Evolutionary conservation across 2,797 vertebrate species (phyloP).

Genomic region (Salmo trutta): DNA sequence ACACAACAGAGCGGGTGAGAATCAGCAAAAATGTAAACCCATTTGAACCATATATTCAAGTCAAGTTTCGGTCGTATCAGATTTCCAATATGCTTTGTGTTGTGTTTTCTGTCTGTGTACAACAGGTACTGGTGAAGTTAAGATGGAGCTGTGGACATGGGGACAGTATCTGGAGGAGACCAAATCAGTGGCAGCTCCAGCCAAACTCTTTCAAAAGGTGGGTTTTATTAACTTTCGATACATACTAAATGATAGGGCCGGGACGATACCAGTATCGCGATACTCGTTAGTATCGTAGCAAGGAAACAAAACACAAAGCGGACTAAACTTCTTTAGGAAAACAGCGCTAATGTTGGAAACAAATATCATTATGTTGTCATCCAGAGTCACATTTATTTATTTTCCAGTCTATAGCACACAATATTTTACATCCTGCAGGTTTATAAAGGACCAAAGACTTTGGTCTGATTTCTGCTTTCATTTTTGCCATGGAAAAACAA

Average conservation of each 20-base stretch:
- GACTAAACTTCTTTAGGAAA: too few species aligned
- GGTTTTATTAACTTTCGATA: not conserved
- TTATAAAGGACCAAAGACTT: too few species aligned
- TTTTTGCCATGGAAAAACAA: too few species aligned
- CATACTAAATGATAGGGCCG: not conserved
- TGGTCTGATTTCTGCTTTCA: not conserved
- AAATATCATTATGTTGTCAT: too few species aligned
- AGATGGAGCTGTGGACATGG: conserved; percentile 93
- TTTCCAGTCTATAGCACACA: too few species aligned
- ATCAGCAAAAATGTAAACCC: not conserved
- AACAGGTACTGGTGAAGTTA: conserved; percentile 68
- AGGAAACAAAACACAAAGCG: too few species aligned
- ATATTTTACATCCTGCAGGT: too few species aligned
- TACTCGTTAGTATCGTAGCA: too few species aligned
- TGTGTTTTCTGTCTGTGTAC: not conserved
- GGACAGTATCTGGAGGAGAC: conserved; percentile 88
- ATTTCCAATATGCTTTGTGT: not conserved
- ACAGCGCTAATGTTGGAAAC: too few species aligned
- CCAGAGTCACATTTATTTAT: too few species aligned
- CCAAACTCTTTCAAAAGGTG: conserved; percentile 94
- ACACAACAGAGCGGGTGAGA: conserved; percentile 68
- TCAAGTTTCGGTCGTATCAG: not conserved
- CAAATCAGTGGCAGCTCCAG: conserved; percentile 87
- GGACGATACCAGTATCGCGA: too few species aligned
- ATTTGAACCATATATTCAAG: not conserved